Base-by-base conservation (phyloP, 2,888 invertebrate species). In the Metellina segmentata region DNA sequence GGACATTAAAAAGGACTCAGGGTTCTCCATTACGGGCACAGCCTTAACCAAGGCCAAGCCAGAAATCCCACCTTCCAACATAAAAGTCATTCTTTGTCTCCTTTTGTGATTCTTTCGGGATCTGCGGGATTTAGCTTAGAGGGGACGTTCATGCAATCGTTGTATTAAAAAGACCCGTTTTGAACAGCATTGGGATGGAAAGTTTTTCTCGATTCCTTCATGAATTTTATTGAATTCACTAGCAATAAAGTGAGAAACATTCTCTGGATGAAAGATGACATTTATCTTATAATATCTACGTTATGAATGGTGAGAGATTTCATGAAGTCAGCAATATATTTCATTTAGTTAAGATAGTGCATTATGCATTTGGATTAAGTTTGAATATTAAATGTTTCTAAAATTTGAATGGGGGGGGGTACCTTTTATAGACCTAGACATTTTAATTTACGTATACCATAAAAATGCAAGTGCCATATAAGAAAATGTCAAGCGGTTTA, bases 1-100 rank as follows among this genome's bases (percentile, higher is more conserved):
- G 91, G 83, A 83, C 91, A 91, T 91, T 91, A 91, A 91, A 91
- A 91, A 91, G 91, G 91, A 91, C 87, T 91, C 91, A 82, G 61
- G 82, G 83, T 82, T 87, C 75, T 71, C 81, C 83, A 74, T 90
- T 82, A 91, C 77, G 87, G 82, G 82, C 52, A 52, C 77, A 82
- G 87, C 82, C 61, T 81, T 82, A 82, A 83, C 85, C 90, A 77
- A 81, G 85, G 85, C 85, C 90, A 48, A 81, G 85, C 85, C 78
- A 91, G 87, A 91, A 91, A 91, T 91, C 91, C 91, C 71, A 88
- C 87, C 78, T 83, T 83, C 91, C 72, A 71, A 88, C 91, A 91
- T 91, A 91, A 91, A 91, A 91, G 91, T 91, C 91, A 91, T 91
- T 91, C 85, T 81, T 89, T 89, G 89, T 83, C 85, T 75, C 81